phyloP scores from a whole-genome alignment of 2,797 vertebrate genomes.

The Acrocephalus scirpaceus region DNA sequence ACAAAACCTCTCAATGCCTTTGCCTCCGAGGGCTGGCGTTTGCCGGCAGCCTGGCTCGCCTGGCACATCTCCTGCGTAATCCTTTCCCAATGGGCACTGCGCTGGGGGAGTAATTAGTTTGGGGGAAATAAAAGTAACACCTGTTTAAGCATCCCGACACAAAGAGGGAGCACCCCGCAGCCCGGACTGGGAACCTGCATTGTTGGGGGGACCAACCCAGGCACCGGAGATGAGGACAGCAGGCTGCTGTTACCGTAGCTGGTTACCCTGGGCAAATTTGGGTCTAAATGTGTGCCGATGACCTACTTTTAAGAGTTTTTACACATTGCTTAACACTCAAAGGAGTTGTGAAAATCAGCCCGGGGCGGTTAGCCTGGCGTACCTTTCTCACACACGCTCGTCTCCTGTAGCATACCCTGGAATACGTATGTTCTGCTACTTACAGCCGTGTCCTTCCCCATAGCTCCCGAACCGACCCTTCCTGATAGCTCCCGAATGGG shows the following conservation, averaged over 20 bases:
- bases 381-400: background rate
- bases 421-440: background rate
- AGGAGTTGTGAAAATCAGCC: slow-evolving; percentile 17
- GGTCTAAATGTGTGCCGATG: background rate
- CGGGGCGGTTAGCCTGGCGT: background rate
- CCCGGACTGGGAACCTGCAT: background rate
- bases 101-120: background rate
- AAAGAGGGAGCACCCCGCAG: background rate
- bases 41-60: background rate
- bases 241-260: background rate
- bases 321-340: background rate
- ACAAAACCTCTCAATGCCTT: slow-evolving; percentile 43
- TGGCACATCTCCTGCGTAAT: slow-evolving; percentile 50
- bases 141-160: slow-evolving; percentile 42
- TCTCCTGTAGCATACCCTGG: background rate
- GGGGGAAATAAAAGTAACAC: slow-evolving; percentile 41
- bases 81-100: slow-evolving; percentile 29
- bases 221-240: background rate
- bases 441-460: background rate
- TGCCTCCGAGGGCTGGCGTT: slow-evolving; percentile 24
- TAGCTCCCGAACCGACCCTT: background rate
- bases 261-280: background rate
- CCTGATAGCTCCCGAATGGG: rapidly evolving
- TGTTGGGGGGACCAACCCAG: background rate
- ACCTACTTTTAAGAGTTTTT: slow-evolving; percentile 48